Evolutionary conservation across 2,113 vertebrate genomes (phyloP), one percentile per base, ranked within the genome.

Genomic region (Gavialis gangeticus): DNA sequence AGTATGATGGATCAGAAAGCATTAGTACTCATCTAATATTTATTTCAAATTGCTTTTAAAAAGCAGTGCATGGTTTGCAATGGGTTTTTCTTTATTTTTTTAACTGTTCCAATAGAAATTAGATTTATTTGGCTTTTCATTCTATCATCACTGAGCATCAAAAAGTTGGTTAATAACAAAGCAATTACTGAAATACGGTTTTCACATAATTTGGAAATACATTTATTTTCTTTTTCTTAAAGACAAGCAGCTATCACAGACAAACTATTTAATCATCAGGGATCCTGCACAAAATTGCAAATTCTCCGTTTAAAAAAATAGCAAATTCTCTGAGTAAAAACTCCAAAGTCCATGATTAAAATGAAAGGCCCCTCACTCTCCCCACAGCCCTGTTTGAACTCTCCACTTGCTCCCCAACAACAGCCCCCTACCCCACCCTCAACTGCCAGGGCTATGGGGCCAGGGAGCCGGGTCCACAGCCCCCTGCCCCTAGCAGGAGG

Each of bases 161-260:
- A 56, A 80, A 95, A 37, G 37, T 91, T 91, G 77, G 87, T 89
- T 67, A 95, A 87, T 84, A 88, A 84, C 24, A 84, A 91, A 85
- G 64, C 64, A 79, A 81, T 84, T 93, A 82, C 63, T 59, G 76
- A 86, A 73, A 81, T 89, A 88, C 91, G 90, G 21, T 12, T 2
- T 2, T 75, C 57, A 93, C 0, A 1, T 71, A 37, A 78, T 81
- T 76, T 90, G 89, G 79, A 63, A 87, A 85, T 5, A 92, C 60
- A 37, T 46, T 46, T 79, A 85, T 1, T 95, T 84, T 54, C 84
- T 75, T 63, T 88, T 37, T 71, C 76, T 84, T 57, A 91, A 90
- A 91, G 89, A 60, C 84, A 95, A 34, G 69, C 17, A 46, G 46
- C 46, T 46, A 46, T 46, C 62, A 81, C 15, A 55, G 21, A 10